Evolutionary conservation across 2,888 invertebrate genomes (phyloP).

Genomic region (Caradrina kadenii): DNA sequence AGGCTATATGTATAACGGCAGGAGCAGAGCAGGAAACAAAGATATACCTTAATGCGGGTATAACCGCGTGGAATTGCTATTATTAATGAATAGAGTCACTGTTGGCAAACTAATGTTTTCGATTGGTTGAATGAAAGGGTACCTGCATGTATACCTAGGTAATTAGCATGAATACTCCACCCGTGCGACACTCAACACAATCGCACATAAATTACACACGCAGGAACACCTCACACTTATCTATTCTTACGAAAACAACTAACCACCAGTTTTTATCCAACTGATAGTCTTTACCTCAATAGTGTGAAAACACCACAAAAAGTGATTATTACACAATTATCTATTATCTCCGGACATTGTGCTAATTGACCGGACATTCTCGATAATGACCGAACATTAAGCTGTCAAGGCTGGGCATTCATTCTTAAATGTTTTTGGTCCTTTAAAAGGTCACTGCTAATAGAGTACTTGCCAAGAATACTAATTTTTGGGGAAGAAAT

Average conservation of each 20-base stretch:
- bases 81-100: background rate
- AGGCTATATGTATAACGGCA: no score
- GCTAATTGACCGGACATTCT: slow-evolving; percentile 49
- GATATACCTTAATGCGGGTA: no score
- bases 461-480: slow-evolving; percentile 29
- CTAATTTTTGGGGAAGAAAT: slow-evolving; percentile 38
- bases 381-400: slow-evolving; percentile 27
- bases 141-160: background rate
- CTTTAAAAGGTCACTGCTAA: slow-evolving; percentile 52
- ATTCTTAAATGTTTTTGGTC: slow-evolving; percentile 17
- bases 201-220: slow-evolving; percentile 40
- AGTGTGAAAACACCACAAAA: slow-evolving; percentile 50
- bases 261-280: slow-evolving; percentile 19
- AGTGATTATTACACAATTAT: slow-evolving; percentile 47
- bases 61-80: no score
- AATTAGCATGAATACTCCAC: background rate
- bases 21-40: no score
- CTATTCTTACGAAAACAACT: slow-evolving; percentile 13
- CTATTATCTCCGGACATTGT: slow-evolving; percentile 50
- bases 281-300: slow-evolving; percentile 45
- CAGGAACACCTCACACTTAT: slow-evolving; percentile 23
- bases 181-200: slow-evolving; percentile 40
- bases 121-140: background rate
- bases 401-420: slow-evolving; percentile 41
- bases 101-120: background rate